These are phyloP conservation scores for Endomychus coccineus DNA, from an alignment of 2,888 invertebrate genomes.

Conservation along the genomic window DNA sequence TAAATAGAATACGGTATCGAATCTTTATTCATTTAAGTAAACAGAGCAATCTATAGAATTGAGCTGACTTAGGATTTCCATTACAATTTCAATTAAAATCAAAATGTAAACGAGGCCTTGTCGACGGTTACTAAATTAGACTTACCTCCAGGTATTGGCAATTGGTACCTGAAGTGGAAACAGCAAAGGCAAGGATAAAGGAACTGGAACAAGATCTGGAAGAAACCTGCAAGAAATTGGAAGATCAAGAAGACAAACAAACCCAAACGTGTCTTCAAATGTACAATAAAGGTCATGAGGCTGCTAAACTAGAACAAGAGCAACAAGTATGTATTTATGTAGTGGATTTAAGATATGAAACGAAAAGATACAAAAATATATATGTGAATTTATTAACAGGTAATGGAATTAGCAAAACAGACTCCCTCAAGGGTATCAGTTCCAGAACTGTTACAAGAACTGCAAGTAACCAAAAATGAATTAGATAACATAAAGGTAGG, in stretches of 20 bases:
- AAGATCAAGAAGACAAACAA: conserved; percentile 65
- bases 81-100: neutral
- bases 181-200: conserved; percentile 61
- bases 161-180: conserved; percentile 64
- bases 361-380: too few relatives aligned
- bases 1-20: too few relatives aligned
- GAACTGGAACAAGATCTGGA: conserved; percentile 67
- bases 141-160: conserved; percentile 57
- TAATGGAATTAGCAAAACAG: conserved; percentile 49
- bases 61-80: too few relatives aligned
- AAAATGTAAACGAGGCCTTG: neutral
- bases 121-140: conserved; percentile 11
- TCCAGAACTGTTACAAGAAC: conserved; percentile 72
- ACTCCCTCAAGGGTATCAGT: conserved; percentile 66
- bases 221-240: conserved; percentile 58
- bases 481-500: conserved; percentile 79
- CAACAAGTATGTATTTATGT: conserved; percentile 54
- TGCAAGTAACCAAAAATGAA: conserved; percentile 79
- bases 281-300: conserved; percentile 70
- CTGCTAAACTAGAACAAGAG: conserved; percentile 63
- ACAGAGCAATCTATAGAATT: too few relatives aligned
- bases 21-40: too few relatives aligned
- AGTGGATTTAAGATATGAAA: too few relatives aligned
- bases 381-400: conserved; percentile 37
- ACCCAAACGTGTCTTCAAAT: conserved; percentile 73